Conservation (phyloP, 2,888 invertebrate species). For the Ormyrus pomaceus region DNA sequence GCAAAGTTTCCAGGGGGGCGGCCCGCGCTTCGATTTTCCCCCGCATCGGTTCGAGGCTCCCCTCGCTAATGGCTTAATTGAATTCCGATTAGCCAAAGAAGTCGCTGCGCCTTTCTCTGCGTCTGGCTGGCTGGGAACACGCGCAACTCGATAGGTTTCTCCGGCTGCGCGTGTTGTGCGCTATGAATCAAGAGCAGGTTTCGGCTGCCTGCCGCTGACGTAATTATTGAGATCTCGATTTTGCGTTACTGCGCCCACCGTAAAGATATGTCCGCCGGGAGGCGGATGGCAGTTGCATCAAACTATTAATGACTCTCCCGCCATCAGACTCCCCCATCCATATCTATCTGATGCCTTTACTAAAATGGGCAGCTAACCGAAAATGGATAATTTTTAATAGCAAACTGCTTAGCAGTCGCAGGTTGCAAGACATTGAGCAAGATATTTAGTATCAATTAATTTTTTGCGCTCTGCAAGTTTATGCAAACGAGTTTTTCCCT, state of each 20-base stretch:
- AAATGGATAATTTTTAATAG: no score
- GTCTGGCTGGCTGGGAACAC: background rate
- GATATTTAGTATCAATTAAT: no score
- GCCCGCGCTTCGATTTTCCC: background rate
- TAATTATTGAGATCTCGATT: slow-evolving; percentile 73
- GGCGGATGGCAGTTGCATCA: slow-evolving; percentile 65
- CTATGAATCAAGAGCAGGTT: slow-evolving; percentile 73
- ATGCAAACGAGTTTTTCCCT: no score
- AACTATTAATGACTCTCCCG: slow-evolving; percentile 66
- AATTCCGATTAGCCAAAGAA: slow-evolving; percentile 74
- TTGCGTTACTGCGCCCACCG: slow-evolving; percentile 58
- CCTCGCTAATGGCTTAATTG: slow-evolving; percentile 70
- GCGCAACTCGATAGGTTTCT: slow-evolving; percentile 20
- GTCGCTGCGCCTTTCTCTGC: slow-evolving; percentile 57
- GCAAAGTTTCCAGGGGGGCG: background rate
- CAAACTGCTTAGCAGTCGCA: no score
- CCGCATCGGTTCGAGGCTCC: background rate
- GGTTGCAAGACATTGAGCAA: no score
- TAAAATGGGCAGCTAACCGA: no score
- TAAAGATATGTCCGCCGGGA: slow-evolving; percentile 60
- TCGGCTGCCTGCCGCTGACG: slow-evolving; percentile 67
- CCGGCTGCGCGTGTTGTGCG: slow-evolving; percentile 59
- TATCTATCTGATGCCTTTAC: background rate
- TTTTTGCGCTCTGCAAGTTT: no score
- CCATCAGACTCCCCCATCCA: slow-evolving; percentile 1